Conservation (phyloP, 2,113 vertebrate species). For the Acrocephalus arundinaceus region DNA sequence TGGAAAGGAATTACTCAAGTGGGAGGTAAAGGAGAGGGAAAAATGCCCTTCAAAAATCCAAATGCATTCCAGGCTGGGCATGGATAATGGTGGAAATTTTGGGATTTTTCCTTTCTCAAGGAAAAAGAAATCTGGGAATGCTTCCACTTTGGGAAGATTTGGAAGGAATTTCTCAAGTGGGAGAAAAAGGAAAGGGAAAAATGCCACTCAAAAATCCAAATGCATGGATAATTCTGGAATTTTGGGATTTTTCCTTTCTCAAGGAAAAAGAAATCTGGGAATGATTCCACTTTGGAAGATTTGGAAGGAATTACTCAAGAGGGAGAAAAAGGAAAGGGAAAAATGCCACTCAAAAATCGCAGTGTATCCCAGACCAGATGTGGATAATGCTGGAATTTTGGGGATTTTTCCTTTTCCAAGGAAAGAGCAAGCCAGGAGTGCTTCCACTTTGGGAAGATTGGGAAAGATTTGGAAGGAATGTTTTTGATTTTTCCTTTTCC, state of each 20-base stretch:
- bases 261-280: neutral
- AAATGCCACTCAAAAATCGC: too few species aligned
- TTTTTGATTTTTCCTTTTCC: too few species aligned
- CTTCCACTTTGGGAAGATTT: neutral
- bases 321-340: neutral
- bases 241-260: neutral
- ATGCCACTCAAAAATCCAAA: too few species aligned
- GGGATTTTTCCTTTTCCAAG: neutral
- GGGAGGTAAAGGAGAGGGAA: neutral
- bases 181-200: neutral
- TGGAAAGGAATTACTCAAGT: neutral
- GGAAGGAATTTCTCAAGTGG: neutral
- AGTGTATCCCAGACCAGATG: too few species aligned
- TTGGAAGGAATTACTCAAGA: neutral
- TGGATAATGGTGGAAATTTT: too few species aligned
- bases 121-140: too few species aligned
- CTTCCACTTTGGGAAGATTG: too few species aligned
- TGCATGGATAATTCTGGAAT: too few species aligned
- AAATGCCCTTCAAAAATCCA: neutral
- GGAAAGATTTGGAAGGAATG: too few species aligned
- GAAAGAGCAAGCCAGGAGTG: rapidly evolving
- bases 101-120: too few species aligned
- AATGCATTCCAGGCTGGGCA: neutral
- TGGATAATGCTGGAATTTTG: neutral
- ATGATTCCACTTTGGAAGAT: neutral